Percentiles rank a stretch among this genome's conserved stretches.
Evolutionary conservation across 2,797 vertebrate genomes (phyloP).

Genomic region (Ciconia nigra): DNA sequence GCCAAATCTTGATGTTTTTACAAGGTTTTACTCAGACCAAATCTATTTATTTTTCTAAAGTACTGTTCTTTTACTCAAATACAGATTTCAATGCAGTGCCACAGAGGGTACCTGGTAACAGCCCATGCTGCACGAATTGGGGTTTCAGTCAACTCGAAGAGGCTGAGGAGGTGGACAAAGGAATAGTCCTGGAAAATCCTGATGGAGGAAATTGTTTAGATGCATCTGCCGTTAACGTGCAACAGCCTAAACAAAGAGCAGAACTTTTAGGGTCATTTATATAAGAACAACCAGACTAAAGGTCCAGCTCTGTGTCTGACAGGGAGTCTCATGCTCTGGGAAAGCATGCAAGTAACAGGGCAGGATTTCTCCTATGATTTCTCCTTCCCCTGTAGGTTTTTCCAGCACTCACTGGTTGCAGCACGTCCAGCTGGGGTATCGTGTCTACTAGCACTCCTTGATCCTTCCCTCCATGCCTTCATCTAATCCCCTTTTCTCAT

Average conservation of each 20-base stretch:
- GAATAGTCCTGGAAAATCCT: not conserved
- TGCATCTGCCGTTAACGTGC: not conserved
- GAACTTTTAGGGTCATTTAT: not conserved
- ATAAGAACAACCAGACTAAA: not conserved
- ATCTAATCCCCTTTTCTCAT: not conserved
- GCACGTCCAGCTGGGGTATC: rapidly evolving
- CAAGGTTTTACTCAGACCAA: not conserved
- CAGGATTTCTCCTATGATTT: not conserved
- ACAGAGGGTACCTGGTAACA: not conserved
- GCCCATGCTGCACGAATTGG: not conserved
- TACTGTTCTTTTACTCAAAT: not conserved
- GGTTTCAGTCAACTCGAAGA: not conserved
- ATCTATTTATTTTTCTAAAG: not conserved
- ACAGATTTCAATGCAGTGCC: not conserved
- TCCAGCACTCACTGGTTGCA: not conserved
- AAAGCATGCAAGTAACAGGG: not conserved
- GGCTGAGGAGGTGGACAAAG: not conserved
- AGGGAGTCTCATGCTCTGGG: not conserved
- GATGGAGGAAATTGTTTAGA: not conserved
- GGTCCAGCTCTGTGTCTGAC: not conserved
- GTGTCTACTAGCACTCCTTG: not conserved
- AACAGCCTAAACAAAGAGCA: not conserved
- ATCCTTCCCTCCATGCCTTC: not conserved
- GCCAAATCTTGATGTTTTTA: not conserved
- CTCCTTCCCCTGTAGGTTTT: not conserved